A percentile compares a stretch with the other conserved stretches of the same genome.
phyloP scores from a whole-genome alignment of 2,113 vertebrate genomes.

The Zingel zingel region DNA sequence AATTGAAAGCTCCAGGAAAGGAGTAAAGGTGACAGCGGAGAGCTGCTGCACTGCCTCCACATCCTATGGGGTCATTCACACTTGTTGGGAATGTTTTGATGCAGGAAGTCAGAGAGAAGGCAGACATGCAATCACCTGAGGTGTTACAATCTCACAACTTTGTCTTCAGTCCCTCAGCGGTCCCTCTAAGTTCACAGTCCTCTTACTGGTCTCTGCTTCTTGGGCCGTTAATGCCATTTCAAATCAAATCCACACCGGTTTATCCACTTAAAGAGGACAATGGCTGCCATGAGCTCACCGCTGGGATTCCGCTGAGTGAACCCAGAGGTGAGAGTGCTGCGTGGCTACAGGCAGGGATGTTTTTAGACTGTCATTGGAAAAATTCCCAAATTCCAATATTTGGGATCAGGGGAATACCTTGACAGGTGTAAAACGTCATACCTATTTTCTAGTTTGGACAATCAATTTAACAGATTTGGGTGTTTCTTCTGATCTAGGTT shows the following conservation, averaged over 20 bases:
- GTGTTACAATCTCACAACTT: slow-evolving; percentile 14
- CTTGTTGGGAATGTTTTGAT: slow-evolving; percentile 15
- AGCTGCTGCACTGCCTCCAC: background rate
- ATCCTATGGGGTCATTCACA: slow-evolving; percentile 5
- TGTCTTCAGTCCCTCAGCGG: slow-evolving; percentile 23
- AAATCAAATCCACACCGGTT: slow-evolving; percentile 61
- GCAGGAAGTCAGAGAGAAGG: slow-evolving; percentile 20
- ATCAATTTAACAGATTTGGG: background rate
- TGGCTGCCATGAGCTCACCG: slow-evolving; percentile 43
- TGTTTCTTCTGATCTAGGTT: background rate
- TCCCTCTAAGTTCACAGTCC: slow-evolving; percentile 68
- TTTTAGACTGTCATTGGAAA: background rate
- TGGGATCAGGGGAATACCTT: background rate
- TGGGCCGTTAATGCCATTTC: slow-evolving; percentile 64
- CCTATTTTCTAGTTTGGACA: background rate
- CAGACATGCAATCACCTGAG: slow-evolving; percentile 24
- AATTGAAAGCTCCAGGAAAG: slow-evolving; percentile 38
- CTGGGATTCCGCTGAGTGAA: slow-evolving; percentile 63
- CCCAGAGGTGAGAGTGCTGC: slow-evolving; percentile 29
- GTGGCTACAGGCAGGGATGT: background rate
- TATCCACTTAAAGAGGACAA: slow-evolving; percentile 74
- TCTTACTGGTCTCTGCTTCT: slow-evolving; percentile 69
- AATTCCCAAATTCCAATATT: background rate
- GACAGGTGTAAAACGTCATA: background rate
- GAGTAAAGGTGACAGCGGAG: slow-evolving; percentile 3